Evolutionary conservation across 2,888 invertebrate genomes (phyloP).

Genomic region (Nomada goodeniana): DNA sequence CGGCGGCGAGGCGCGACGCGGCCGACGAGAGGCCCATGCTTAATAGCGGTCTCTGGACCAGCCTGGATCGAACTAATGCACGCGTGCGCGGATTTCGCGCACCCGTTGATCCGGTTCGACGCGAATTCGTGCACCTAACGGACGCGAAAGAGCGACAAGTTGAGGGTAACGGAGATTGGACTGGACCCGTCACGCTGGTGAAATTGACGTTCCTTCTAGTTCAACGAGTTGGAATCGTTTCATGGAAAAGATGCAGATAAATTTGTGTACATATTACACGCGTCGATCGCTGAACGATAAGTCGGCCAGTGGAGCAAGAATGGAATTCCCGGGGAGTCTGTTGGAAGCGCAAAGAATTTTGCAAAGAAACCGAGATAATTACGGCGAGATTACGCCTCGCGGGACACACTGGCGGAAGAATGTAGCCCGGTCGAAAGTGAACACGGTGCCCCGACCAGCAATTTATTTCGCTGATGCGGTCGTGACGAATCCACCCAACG

Average conservation of each 20-base stretch:
- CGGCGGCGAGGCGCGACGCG: slow-evolving; percentile 48
- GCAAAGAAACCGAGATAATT: slow-evolving; percentile 42
- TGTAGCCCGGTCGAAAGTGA: slow-evolving; percentile 31
- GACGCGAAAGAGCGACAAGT: slow-evolving; percentile 11
- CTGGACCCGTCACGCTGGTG: slow-evolving; percentile 16
- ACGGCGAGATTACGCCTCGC: slow-evolving; percentile 17
- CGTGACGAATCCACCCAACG: slow-evolving; percentile 55
- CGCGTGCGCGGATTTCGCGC: slow-evolving; percentile 36
- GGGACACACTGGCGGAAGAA: slow-evolving; percentile 45
- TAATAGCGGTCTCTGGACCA: slow-evolving; percentile 53
- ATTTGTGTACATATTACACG: too few relatives aligned
- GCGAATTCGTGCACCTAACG: slow-evolving; percentile 17
- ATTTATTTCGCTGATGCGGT: slow-evolving; percentile 65
- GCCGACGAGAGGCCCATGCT: slow-evolving; percentile 47
- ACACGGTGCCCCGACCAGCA: slow-evolving; percentile 36
- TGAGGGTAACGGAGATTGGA: neutral
- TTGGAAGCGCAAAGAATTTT: neutral
- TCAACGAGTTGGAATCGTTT: too few relatives aligned
- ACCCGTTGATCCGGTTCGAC: slow-evolving; percentile 14
- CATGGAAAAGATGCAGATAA: too few relatives aligned
- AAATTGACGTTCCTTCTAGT: slow-evolving; percentile 5
- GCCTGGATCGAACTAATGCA: neutral
- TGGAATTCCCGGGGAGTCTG: neutral
- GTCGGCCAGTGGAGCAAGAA: too few relatives aligned
- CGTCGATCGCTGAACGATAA: neutral